A percentile compares a stretch with the other conserved stretches of the same genome.
phyloP scores from a whole-genome alignment of 2,888 invertebrate genomes.

The Spisula subtruncata region DNA sequence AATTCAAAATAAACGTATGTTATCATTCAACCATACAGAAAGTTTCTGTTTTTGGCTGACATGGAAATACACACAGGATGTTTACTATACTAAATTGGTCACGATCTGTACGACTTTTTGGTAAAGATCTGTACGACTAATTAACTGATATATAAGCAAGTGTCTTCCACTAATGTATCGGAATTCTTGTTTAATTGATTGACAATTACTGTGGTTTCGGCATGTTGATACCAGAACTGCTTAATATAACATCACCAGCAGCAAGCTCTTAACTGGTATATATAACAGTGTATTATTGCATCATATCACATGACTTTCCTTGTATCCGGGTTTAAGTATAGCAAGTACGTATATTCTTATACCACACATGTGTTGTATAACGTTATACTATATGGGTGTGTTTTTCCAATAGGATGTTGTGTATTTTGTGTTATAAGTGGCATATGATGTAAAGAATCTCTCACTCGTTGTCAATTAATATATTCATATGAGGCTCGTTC shows the following conservation, averaged over 20 bases:
- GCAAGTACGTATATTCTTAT: no score
- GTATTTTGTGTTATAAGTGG: no score
- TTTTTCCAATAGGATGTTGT: no score
- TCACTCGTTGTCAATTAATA: no score
- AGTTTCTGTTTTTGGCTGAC: neutral
- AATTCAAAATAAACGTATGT: neutral
- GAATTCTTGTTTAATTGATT: neutral
- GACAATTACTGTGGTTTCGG: neutral
- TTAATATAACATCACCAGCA: neutral
- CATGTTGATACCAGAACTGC: neutral
- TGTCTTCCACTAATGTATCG: neutral
- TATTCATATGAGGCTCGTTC: no score
- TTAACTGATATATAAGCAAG: neutral
- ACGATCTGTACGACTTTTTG: conserved; percentile 10
- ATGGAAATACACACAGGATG: neutral
- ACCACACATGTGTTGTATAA: no score
- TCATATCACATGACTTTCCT: no score
- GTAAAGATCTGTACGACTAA: neutral
- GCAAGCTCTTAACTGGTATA: no score
- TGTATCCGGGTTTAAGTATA: no score
- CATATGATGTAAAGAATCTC: no score
- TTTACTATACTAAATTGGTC: conserved; percentile 12
- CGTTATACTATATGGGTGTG: no score
- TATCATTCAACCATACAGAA: neutral
- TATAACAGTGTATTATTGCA: neutral